phyloP scores from a whole-genome alignment of 1,140 invertebrate species.

The Drosophila seguyi region DNA sequence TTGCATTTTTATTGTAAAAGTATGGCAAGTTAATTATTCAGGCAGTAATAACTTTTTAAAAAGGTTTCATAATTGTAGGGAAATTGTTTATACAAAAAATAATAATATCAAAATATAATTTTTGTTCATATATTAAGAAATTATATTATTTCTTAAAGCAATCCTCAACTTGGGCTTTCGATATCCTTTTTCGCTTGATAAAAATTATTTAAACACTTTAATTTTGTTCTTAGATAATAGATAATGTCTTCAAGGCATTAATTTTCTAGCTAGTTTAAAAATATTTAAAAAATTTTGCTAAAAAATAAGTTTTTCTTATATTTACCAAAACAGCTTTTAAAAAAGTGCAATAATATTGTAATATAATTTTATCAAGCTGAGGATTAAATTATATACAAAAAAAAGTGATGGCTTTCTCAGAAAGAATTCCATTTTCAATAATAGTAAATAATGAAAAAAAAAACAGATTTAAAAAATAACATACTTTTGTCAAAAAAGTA shows the following conservation, averaged over 20 bases:
- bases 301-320: not conserved
- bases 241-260: no score
- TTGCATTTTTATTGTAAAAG: not conserved
- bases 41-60: not conserved
- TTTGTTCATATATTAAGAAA: no score
- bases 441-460: not conserved
- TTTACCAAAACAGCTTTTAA: no score
- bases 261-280: no score
- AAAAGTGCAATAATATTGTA: not conserved
- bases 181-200: not conserved
- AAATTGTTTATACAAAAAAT: no score
- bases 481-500: not conserved
- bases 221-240: not conserved
- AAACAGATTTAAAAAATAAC: not conserved
- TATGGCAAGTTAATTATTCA: not conserved
- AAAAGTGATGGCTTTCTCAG: not conserved
- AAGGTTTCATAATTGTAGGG: not conserved
- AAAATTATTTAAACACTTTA: not conserved
- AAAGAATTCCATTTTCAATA: not conserved
- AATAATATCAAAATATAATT: no score
- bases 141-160: not conserved
- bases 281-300: not conserved
- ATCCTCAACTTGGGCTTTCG: not conserved
- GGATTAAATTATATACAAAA: not conserved
- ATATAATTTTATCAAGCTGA: not conserved